A percentile compares a stretch with the other conserved stretches of the same genome.
Conservation (phyloP, 2,113 vertebrate species). For the Nycticorax nycticorax region DNA sequence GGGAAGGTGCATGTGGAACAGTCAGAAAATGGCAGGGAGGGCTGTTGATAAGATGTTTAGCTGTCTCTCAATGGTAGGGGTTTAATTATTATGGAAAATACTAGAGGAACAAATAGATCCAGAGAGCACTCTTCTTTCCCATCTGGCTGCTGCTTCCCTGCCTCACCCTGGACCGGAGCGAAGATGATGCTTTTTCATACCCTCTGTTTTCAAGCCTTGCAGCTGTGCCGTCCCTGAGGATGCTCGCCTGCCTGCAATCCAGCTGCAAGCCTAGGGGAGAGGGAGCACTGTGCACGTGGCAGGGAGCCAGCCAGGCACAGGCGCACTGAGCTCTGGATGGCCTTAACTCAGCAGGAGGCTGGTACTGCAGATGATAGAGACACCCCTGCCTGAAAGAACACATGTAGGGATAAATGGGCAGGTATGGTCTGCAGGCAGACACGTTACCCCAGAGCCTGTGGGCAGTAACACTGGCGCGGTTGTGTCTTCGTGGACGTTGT, state of each 20-base stretch:
- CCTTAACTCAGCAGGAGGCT: background rate
- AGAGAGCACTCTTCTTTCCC: background rate
- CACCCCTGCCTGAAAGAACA: background rate
- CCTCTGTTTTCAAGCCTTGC: background rate
- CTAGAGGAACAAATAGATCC: background rate
- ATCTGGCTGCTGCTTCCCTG: background rate
- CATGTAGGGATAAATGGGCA: fast-evolving
- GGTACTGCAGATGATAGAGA: background rate
- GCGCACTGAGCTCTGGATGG: background rate
- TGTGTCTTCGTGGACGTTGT: fast-evolving
- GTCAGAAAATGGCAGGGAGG: background rate
- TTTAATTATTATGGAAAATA: background rate
- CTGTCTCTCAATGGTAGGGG: background rate
- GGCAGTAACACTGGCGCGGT: background rate
- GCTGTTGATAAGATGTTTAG: background rate
- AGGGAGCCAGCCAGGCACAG: background rate
- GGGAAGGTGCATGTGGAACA: background rate
- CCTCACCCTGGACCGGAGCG: background rate
- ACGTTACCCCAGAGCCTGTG: background rate
- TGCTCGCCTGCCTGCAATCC: background rate
- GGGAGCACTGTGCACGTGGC: background rate
- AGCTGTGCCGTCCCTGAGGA: background rate
- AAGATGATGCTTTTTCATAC: background rate
- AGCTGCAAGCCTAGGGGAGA: fast-evolving
- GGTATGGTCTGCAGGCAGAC: background rate